A percentile compares a stretch with the other conserved stretches of the same genome.
phyloP scores from a whole-genome alignment of 1,140 invertebrate species.

The Atta colombica region DNA sequence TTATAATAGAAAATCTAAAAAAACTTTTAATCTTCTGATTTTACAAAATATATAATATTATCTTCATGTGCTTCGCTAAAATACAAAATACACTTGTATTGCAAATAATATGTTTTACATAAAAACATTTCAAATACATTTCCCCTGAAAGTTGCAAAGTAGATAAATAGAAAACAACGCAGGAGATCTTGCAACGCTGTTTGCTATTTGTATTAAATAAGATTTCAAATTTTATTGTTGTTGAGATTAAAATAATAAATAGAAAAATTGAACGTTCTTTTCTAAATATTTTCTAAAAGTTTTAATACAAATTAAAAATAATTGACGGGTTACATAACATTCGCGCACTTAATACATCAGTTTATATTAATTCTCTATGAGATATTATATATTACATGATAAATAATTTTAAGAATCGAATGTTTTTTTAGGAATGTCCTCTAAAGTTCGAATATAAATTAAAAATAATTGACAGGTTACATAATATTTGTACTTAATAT shows the following conservation, averaged over 20 bases:
- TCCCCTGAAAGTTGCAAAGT: not conserved
- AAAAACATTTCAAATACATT: too few relatives aligned
- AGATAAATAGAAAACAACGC: not conserved
- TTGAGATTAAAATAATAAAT: not conserved
- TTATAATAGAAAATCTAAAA: too few relatives aligned
- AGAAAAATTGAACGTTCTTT: not conserved
- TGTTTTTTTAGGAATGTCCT: not conserved
- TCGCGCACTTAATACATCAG: not conserved
- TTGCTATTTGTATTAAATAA: not conserved
- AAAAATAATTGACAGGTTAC: not conserved
- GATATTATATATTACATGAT: too few relatives aligned
- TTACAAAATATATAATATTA: too few relatives aligned
- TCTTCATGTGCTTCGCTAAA: too few relatives aligned
- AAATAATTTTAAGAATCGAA: not conserved
- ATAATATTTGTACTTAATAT: not conserved
- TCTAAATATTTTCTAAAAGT: not conserved
- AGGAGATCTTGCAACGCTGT: not conserved
- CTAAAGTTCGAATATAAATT: not conserved
- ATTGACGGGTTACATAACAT: not conserved
- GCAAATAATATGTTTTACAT: too few relatives aligned
- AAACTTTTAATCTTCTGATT: too few relatives aligned
- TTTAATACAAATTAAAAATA: not conserved
- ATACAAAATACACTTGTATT: too few relatives aligned
- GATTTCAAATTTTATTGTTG: not conserved
- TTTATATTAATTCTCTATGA: not conserved